Evolutionary conservation across 2,797 vertebrate genomes (phyloP).

Genomic region (Oryzias dopingdopingensis): DNA sequence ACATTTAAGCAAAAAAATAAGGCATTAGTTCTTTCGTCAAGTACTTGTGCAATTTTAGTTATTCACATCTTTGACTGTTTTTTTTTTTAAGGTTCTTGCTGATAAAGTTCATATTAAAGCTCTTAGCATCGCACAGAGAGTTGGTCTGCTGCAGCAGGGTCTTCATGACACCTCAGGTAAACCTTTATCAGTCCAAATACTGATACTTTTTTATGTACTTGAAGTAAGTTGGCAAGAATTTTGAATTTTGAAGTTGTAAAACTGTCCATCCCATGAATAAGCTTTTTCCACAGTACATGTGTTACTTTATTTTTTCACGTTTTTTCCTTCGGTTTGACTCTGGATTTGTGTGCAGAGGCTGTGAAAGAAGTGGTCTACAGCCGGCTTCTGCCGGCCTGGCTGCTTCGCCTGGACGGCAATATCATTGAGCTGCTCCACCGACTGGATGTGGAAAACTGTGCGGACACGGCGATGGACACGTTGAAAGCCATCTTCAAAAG

Average conservation of each 20-base stretch:
- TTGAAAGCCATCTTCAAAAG: slow-evolving; percentile 82
- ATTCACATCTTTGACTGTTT: neutral
- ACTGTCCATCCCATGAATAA: neutral
- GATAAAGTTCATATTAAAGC: slow-evolving; percentile 94
- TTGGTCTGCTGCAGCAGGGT: slow-evolving; percentile 88
- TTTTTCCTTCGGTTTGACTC: no score
- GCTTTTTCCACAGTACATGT: neutral
- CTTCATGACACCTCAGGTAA: slow-evolving; percentile 91
- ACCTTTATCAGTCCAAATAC: neutral
- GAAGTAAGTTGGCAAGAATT: neutral
- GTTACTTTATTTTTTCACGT: neutral
- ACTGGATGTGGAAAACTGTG: slow-evolving; percentile 92
- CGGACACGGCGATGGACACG: slow-evolving; percentile 80
- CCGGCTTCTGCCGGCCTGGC: slow-evolving; percentile 87
- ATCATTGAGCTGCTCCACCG: slow-evolving; percentile 88
- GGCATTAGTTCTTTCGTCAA: neutral
- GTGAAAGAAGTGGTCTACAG: slow-evolving; percentile 84
- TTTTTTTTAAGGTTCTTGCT: slow-evolving; percentile 83
- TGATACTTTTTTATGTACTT: neutral
- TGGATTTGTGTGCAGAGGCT: slow-evolving; percentile 66
- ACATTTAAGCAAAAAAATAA: neutral
- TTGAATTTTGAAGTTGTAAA: neutral
- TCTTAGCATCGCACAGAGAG: slow-evolving; percentile 92
- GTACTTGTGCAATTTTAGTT: neutral
- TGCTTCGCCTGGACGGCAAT: slow-evolving; percentile 81